These are phyloP conservation scores for Battus philenor DNA, from an alignment of 1,140 invertebrate genomes.

Conservation along the genomic window DNA sequence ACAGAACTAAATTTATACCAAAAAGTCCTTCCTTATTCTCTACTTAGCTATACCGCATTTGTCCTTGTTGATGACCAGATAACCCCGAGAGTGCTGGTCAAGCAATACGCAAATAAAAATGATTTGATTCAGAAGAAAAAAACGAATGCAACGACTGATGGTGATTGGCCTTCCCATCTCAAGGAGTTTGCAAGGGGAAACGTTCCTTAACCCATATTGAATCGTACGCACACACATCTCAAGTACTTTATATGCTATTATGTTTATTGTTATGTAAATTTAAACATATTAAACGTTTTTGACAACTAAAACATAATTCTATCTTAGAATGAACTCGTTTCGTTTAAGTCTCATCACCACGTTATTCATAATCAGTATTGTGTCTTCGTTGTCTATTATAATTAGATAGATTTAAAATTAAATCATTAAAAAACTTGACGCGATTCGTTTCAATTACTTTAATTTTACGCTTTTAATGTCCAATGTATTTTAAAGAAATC, in stretches of 20 bases:
- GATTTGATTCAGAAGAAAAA: slow-evolving; percentile 67
- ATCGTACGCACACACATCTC: slow-evolving; percentile 22
- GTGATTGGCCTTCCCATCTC: slow-evolving; percentile 60
- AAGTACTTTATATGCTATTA: slow-evolving; percentile 24
- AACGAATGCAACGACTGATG: slow-evolving; percentile 42
- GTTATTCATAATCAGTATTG: too few relatives aligned
- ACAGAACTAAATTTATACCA: slow-evolving; percentile 3
- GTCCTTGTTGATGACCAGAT: slow-evolving; percentile 63
- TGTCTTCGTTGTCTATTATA: too few relatives aligned
- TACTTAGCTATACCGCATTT: slow-evolving; percentile 31
- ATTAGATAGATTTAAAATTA: too few relatives aligned
- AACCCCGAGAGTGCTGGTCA: slow-evolving; percentile 46
- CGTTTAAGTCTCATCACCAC: too few relatives aligned
- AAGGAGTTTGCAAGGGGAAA: slow-evolving; percentile 69
- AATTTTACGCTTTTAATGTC: too few relatives aligned
- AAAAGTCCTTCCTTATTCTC: slow-evolving; percentile 22
- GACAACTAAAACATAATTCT: too few relatives aligned
- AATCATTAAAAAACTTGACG: too few relatives aligned
- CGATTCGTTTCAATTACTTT: too few relatives aligned
- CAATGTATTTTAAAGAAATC: too few relatives aligned
- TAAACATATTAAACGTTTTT: too few relatives aligned
- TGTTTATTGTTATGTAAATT: slow-evolving; percentile 28
- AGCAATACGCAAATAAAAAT: slow-evolving; percentile 69
- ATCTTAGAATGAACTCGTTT: too few relatives aligned
- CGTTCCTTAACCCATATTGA: slow-evolving; percentile 65